These are phyloP conservation scores for Callitettix versicolor DNA, from an alignment of 1,140 invertebrate genomes.

Conservation along the genomic window DNA sequence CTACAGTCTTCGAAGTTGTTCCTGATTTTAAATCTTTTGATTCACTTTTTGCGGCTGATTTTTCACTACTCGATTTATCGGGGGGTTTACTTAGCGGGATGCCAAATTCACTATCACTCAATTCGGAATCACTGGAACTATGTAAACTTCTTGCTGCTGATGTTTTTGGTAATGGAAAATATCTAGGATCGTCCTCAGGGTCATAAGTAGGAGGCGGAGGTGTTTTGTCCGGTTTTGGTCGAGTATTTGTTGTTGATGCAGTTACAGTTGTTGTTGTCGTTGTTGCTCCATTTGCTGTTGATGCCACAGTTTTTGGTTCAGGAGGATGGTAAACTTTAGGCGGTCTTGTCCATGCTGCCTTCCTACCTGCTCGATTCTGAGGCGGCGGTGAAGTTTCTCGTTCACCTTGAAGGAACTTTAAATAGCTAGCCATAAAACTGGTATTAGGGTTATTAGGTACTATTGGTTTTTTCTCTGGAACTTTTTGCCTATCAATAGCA, in stretches of 20 bases:
- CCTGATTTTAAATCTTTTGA: slow-evolving; percentile 8
- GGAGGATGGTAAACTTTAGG: slow-evolving; percentile 7
- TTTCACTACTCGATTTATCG: too few species aligned
- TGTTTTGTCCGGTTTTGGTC: slow-evolving; percentile 8
- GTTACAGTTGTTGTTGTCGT: slow-evolving; percentile 18
- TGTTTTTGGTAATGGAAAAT: slow-evolving; percentile 61
- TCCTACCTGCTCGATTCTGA: background rate
- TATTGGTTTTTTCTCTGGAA: background rate
- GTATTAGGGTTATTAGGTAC: slow-evolving; percentile 28
- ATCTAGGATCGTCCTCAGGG: slow-evolving; percentile 53
- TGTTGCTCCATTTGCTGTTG: slow-evolving; percentile 24
- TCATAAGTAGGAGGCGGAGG: slow-evolving; percentile 25
- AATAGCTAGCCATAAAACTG: slow-evolving; percentile 73
- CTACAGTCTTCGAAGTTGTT: slow-evolving; percentile 8
- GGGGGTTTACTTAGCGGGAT: too few species aligned
- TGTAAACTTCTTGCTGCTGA: slow-evolving; percentile 53
- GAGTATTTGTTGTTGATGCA: slow-evolving; percentile 1
- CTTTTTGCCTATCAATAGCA: background rate
- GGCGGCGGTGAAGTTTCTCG: slow-evolving; percentile 67
- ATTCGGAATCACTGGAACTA: slow-evolving; percentile 35
- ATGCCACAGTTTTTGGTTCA: slow-evolving; percentile 25
- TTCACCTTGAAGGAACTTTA: slow-evolving; percentile 73
- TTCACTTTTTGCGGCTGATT: slow-evolving; percentile 1
- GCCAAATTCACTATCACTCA: slow-evolving; percentile 37
- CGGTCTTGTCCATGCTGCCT: too few species aligned